These are phyloP conservation scores for Pipistrellus pygmaeus DNA, from an alignment of 2,797 vertebrate genomes.

Conservation along the genomic window DNA sequence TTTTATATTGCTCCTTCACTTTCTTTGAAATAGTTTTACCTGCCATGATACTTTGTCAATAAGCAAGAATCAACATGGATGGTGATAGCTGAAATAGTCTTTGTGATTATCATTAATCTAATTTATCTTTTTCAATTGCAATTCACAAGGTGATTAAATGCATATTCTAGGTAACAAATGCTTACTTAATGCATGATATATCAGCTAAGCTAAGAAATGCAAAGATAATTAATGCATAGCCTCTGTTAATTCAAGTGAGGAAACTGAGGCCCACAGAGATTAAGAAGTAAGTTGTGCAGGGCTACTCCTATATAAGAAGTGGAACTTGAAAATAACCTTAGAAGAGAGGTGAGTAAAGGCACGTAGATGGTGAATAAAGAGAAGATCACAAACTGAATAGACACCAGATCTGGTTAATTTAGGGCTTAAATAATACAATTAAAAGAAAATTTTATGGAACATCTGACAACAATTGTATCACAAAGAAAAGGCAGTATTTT, in stretches of 20 bases:
- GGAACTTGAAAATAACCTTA: background rate
- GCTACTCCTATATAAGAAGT: accelerated
- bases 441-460: background rate
- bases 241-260: background rate
- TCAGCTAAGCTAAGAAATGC: background rate
- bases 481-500: background rate
- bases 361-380: background rate
- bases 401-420: background rate
- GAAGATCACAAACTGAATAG: background rate
- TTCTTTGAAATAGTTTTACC: background rate
- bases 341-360: background rate
- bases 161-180: background rate
- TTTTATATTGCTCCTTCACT: background rate
- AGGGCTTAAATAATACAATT: background rate
- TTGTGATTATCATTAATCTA: background rate
- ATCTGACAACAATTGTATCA: background rate
- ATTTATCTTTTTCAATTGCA: background rate
- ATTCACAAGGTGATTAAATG: background rate
- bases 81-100: background rate
- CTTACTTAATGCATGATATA: background rate
- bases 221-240: background rate
- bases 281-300: background rate
- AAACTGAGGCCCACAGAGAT: background rate
- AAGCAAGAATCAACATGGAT: background rate
- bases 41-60: background rate